These are phyloP conservation scores for Rhabditoides inermis DNA, from an alignment of 2,888 invertebrate genomes.

Conservation along the genomic window DNA sequence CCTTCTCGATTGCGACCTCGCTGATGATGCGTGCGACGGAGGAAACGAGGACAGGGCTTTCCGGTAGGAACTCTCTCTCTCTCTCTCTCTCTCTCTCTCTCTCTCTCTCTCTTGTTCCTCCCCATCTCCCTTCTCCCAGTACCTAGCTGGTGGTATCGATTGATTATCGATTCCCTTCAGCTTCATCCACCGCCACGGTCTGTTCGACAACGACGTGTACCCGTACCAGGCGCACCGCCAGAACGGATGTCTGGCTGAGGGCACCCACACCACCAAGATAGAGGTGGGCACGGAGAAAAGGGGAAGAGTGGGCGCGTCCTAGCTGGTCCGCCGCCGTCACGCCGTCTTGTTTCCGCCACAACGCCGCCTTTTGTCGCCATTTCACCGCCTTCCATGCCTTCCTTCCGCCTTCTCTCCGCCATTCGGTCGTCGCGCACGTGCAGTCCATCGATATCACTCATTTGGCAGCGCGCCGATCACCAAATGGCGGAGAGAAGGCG, in stretches of 20 bases:
- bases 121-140: no score
- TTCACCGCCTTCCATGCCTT: neutral
- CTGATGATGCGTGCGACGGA: constrained; percentile 56
- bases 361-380: neutral
- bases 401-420: neutral
- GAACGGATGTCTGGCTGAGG: constrained; percentile 32
- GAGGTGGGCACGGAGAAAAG: constrained; percentile 11
- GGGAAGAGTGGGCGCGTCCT: neutral
- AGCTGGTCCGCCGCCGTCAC: neutral
- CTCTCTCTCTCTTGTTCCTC: neutral
- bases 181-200: constrained; percentile 52
- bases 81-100: neutral
- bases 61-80: constrained; percentile 31
- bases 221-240: constrained; percentile 67
- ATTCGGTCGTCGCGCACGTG: no score
- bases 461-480: no score
- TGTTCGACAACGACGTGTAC: constrained; percentile 78
- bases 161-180: constrained; percentile 18
- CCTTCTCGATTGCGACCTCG: constrained; percentile 49
- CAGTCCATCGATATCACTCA: no score
- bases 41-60: constrained; percentile 57
- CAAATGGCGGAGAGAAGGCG: no score
- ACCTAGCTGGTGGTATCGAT: no score
- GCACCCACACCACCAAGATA: constrained; percentile 39
- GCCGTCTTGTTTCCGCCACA: neutral